Evolutionary conservation across 1,140 invertebrate genomes (phyloP).

Genomic region (Euschistus heros): DNA sequence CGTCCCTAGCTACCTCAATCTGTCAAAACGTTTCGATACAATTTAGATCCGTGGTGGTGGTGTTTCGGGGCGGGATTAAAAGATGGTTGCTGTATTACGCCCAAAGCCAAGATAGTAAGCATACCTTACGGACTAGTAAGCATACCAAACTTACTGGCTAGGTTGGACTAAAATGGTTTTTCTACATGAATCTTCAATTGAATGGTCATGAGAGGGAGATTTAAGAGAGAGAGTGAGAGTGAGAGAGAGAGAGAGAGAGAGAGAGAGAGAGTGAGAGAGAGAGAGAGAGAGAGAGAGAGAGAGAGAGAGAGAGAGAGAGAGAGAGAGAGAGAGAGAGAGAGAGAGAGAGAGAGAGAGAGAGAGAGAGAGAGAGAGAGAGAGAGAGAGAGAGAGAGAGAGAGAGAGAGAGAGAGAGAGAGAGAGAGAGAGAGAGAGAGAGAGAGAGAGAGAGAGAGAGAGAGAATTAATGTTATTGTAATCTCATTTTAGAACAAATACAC

Average conservation of each 20-base stretch:
- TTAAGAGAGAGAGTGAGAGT: neutral
- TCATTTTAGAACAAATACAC: no score
- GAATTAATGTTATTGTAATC: no score
- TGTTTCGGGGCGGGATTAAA: no score
- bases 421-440: neutral
- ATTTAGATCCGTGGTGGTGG: no score
- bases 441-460: neutral
- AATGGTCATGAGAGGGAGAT: neutral
- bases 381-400: neutral
- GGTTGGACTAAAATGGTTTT: no score
- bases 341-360: neutral
- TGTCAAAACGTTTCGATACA: no score
- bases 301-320: neutral
- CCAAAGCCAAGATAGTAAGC: no score
- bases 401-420: neutral
- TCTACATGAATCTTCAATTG: no score
- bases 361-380: neutral
- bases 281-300: neutral
- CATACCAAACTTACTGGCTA: no score
- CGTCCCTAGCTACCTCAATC: no score
- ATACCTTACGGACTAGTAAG: no score
- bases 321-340: neutral
- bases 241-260: neutral
- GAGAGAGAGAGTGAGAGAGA: neutral
- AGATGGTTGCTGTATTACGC: no score